Conservation (phyloP, 2,113 vertebrate species). For the Uropsilus gracilis region DNA sequence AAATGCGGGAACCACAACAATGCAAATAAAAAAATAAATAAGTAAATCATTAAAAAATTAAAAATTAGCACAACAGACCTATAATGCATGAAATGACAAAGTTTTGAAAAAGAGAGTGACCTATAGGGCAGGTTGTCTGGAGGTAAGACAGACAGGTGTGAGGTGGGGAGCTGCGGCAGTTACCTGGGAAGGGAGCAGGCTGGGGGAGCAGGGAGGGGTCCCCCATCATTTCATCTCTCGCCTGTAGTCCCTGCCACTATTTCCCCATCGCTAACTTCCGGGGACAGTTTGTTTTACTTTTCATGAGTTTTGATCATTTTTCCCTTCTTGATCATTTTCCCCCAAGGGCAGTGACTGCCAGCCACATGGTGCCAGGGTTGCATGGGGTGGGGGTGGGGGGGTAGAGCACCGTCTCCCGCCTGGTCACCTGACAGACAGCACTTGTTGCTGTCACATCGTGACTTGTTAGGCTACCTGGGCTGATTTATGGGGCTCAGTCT, state of each 20-base stretch:
- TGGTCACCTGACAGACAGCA: too few species aligned
- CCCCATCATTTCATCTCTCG: conserved; percentile 75
- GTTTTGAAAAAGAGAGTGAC: neutral
- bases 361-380: conserved; percentile 69
- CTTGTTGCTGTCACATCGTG: conserved; percentile 73
- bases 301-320: conserved; percentile 82
- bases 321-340: too few species aligned
- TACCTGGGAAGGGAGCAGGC: too few species aligned
- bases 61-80: neutral
- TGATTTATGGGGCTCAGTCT: conserved; percentile 68
- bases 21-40: too few species aligned
- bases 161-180: too few species aligned
- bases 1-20: too few species aligned
- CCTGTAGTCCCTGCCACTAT: conserved; percentile 25
- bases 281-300: conserved; percentile 67
- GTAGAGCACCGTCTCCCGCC: too few species aligned
- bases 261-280: conserved; percentile 71
- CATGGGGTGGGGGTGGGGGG: too few species aligned
- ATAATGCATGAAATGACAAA: neutral
- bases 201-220: neutral
- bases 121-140: neutral
- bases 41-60: too few species aligned
- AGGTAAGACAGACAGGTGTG: neutral
- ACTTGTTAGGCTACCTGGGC: conserved; percentile 48
- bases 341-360: conserved; percentile 54